These are phyloP conservation scores for Phoebastria nigripes DNA, from an alignment of 2,797 vertebrate genomes.

Conservation along the genomic window DNA sequence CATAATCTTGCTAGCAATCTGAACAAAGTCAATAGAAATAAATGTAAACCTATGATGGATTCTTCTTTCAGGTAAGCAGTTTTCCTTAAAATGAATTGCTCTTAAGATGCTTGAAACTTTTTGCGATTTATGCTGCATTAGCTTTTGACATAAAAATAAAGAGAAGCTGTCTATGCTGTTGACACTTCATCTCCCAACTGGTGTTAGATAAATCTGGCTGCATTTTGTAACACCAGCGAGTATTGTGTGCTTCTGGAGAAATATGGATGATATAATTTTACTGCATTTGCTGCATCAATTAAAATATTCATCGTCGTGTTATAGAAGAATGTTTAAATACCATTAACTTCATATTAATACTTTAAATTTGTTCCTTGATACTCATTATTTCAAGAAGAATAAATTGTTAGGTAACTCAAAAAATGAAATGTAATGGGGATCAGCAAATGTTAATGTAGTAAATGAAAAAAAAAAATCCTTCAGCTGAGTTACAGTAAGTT, in stretches of 20 bases:
- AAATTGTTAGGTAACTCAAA: not conserved
- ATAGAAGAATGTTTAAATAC: not conserved
- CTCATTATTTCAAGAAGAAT: not conserved
- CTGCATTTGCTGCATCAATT: conserved; percentile 53
- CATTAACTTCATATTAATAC: not conserved
- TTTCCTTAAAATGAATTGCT: conserved; percentile 7
- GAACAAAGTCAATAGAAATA: not conserved
- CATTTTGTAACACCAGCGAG: conserved; percentile 5
- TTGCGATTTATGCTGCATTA: conserved; percentile 21
- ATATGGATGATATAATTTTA: not conserved
- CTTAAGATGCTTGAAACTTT: conserved; percentile 5
- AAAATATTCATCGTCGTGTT: not conserved
- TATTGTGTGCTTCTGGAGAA: conserved; percentile 12
- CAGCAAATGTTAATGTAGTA: conserved; percentile 51
- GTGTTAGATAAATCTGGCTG: conserved; percentile 40
- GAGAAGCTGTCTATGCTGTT: conserved; percentile 25
- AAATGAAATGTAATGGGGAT: not conserved
- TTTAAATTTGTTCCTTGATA: not conserved
- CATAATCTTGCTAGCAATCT: conserved; percentile 17
- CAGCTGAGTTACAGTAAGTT: conserved; percentile 11
- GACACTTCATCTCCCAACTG: not conserved
- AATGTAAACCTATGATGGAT: not conserved
- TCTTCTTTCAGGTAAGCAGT: conserved; percentile 40
- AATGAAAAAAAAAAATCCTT: not conserved
- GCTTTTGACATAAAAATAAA: conserved; percentile 17